Evolutionary conservation across 1,140 invertebrate genomes (phyloP).

Genomic region (Druon quercuslanigerum): DNA sequence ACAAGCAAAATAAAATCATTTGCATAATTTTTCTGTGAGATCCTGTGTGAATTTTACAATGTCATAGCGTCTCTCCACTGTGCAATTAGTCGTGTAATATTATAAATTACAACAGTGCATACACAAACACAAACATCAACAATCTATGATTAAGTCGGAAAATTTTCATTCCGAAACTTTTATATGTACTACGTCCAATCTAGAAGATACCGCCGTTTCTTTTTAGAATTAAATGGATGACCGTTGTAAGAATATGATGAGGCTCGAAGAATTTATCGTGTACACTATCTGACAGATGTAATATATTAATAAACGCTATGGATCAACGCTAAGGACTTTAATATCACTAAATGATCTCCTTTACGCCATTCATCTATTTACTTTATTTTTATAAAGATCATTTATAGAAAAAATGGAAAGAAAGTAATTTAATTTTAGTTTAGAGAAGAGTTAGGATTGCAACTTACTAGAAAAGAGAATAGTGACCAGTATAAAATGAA

Average conservation of each 20-base stretch:
- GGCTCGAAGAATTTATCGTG: slow-evolving; percentile 13
- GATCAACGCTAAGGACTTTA: slow-evolving; percentile 26
- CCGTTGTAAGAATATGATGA: slow-evolving; percentile 7
- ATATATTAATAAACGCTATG: slow-evolving; percentile 30
- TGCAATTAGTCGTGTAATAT: slow-evolving; percentile 3
- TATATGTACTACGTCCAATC: slow-evolving; percentile 20
- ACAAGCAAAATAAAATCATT: slow-evolving; percentile 4
- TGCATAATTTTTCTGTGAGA: not conserved
- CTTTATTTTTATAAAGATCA: no score
- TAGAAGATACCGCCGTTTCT: slow-evolving; percentile 22
- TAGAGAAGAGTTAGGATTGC: no score
- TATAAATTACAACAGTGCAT: not conserved
- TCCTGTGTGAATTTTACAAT: not conserved
- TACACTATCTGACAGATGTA: slow-evolving; percentile 28
- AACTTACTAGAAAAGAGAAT: no score
- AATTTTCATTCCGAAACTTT: slow-evolving; percentile 12
- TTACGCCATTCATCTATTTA: not conserved
- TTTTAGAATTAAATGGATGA: not conserved
- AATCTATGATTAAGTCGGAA: slow-evolving; percentile 6
- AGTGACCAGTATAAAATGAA: no score
- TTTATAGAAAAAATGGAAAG: no score
- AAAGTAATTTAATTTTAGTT: no score
- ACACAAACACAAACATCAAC: slow-evolving; percentile 19
- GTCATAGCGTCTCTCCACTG: slow-evolving; percentile 10
- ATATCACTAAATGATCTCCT: slow-evolving; percentile 9